phyloP scores from a whole-genome alignment of 2,888 invertebrate genomes.

The Drosophila macrothrix region DNA sequence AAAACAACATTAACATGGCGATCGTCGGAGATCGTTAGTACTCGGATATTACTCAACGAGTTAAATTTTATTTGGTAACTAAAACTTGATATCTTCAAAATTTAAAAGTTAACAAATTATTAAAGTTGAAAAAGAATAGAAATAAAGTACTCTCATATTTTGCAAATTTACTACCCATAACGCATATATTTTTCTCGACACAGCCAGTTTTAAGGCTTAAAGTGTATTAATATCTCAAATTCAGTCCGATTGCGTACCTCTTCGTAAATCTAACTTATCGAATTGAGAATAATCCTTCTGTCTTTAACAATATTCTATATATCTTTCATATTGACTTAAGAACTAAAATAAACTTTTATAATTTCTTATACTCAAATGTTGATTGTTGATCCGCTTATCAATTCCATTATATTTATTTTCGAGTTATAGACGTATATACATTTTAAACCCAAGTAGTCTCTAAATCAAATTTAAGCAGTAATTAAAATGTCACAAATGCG shows the following conservation, averaged over 20 bases:
- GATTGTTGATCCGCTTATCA: constrained; percentile 29
- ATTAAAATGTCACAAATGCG: constrained; percentile 73
- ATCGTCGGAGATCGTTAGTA: constrained; percentile 5
- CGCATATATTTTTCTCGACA: neutral
- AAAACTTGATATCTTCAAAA: accelerated
- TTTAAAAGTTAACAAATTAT: neutral
- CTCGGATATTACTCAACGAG: neutral
- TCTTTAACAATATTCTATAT: neutral
- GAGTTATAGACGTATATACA: neutral
- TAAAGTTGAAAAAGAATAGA: neutral
- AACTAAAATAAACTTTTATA: neutral
- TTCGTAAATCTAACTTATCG: neutral
- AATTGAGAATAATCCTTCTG: neutral
- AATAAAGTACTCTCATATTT: neutral
- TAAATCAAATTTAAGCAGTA: constrained; percentile 73
- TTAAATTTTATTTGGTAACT: neutral
- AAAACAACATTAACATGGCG: constrained; percentile 42
- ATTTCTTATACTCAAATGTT: neutral
- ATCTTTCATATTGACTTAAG: neutral
- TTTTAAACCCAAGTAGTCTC: constrained; percentile 7
- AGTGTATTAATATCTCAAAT: neutral
- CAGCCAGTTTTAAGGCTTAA: neutral
- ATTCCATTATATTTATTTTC: constrained; percentile 8
- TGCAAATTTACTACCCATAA: neutral
- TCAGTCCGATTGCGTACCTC: neutral